Base-by-base conservation (phyloP, 2,113 vertebrate species). In the Podilymbus podiceps region DNA sequence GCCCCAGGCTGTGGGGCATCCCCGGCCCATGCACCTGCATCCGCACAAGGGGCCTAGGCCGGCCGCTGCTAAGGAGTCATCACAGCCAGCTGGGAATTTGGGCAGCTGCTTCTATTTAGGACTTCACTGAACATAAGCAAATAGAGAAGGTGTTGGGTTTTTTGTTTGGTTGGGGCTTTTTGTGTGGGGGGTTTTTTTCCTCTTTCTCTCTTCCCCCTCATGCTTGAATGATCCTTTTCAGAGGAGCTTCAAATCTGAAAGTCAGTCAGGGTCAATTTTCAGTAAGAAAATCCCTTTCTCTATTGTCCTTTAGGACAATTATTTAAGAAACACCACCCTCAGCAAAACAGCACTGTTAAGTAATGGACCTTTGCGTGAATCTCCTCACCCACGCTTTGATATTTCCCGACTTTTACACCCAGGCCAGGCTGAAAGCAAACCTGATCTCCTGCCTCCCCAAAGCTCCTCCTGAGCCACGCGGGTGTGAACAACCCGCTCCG, bases 381-480 rank as follows among this genome's bases (percentile, higher is more conserved):
- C 31, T 82, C 15, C 25, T 82, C 44, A 4, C 11, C 21, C 13
- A 6, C 4, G 6, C 33, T 33, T 50, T 9, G 47, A 9, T 46
- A 9, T 80, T 86, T 84, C 85, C 60, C 76, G 38, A 55, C 42
- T 44, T 35, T 76, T 35, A 14, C 11, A 38, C 28, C 59, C 28
- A 17, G 64, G 31, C 28, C n/a, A 59, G n/a, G 12, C 50, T 69
- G 40, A 69, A 73, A 68, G 4, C 23, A 18, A 20, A 73, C 20
- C 22, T 58, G 6, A 5, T 15, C 31, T 84, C 52, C 59, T 58
- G 38, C 69, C 30, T 66, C 27, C 50, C 7, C 25, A 38, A 5
- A 30, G 12, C 33, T 42, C 19, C 56, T 69, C n/a, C 1, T 1
- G 52, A 46, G 53, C 12, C 2, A 2, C 5, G 56, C 11, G 18